phyloP scores from a whole-genome alignment of 2,797 vertebrate genomes.

The Fundulus diaphanus region DNA sequence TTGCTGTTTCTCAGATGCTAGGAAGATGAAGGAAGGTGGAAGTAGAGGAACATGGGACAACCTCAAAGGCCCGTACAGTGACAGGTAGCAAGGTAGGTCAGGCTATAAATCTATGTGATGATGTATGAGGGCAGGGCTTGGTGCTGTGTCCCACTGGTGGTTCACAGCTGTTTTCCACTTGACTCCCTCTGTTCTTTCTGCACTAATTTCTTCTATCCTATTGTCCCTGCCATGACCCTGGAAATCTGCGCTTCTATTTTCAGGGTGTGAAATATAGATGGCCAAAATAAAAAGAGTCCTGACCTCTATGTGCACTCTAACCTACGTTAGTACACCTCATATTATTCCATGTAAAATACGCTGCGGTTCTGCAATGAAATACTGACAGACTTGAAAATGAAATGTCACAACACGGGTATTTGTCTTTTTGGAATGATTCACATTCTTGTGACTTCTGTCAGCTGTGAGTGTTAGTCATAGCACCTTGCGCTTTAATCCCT shows the following conservation, averaged over 20 bases:
- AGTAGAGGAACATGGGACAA: conserved; percentile 23
- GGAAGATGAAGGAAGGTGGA: conserved; percentile 29
- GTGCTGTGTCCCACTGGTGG: conserved; percentile 43
- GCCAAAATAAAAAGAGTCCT: not conserved
- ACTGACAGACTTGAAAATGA: not conserved
- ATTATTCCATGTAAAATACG: not conserved
- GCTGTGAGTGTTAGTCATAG: not conserved
- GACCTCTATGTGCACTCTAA: conserved; percentile 8
- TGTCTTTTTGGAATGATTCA: not conserved
- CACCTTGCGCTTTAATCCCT: not conserved
- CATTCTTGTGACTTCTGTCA: conserved; percentile 1
- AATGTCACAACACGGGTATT: not conserved
- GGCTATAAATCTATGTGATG: conserved; percentile 62
- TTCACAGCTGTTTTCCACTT: conserved; percentile 64
- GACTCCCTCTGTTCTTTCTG: conserved; percentile 48
- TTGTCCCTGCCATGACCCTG: conserved; percentile 31
- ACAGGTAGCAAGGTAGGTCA: conserved; percentile 59
- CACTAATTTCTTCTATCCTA: conserved; percentile 43
- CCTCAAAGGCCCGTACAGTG: conserved; percentile 55
- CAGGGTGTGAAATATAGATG: conserved; percentile 15
- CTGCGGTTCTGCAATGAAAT: conserved; percentile 11
- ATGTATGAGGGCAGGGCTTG: conserved; percentile 47
- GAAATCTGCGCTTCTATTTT: conserved; percentile 33
- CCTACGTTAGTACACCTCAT: not conserved
- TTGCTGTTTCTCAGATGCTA: conserved; percentile 9